Percentiles rank a stretch among this genome's conserved stretches.
phyloP scores from a whole-genome alignment of 2,113 vertebrate genomes.

The Procavia capensis region DNA sequence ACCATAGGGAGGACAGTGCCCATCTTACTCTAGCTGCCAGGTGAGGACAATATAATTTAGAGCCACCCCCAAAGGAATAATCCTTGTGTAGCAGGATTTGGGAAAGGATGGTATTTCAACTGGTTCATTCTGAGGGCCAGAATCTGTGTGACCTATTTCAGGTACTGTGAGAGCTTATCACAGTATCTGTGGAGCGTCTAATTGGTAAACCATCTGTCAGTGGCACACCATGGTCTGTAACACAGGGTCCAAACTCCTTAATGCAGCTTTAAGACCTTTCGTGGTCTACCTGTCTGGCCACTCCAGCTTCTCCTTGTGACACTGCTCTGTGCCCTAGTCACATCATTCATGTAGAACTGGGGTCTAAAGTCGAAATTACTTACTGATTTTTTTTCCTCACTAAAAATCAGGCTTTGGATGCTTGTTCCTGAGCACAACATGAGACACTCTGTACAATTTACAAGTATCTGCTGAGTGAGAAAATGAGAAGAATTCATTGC shows the following conservation, averaged over 20 bases:
- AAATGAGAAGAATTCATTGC: background rate
- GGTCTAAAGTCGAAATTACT: background rate
- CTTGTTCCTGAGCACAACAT: background rate
- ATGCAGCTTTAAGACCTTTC: background rate
- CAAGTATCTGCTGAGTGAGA: background rate
- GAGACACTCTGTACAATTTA: background rate
- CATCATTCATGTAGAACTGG: background rate
- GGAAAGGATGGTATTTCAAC: background rate
- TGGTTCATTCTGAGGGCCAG: background rate
- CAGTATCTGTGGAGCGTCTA: background rate
- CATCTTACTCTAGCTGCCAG: background rate
- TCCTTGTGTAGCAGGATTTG: background rate
- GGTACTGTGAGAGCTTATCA: background rate
- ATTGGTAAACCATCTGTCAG: background rate
- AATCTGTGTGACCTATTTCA: background rate
- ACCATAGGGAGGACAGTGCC: background rate
- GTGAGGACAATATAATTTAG: background rate
- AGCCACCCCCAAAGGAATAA: background rate
- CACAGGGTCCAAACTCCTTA: background rate
- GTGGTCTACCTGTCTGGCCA: background rate
- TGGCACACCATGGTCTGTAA: background rate
- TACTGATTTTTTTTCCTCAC: background rate
- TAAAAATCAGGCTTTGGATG: background rate
- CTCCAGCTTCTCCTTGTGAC: background rate
- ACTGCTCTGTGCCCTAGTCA: background rate